Evolutionary conservation across 2,888 invertebrate species (phyloP), one percentile per base, ranked within the genome.

Genomic region (Bombylius discolor): DNA sequence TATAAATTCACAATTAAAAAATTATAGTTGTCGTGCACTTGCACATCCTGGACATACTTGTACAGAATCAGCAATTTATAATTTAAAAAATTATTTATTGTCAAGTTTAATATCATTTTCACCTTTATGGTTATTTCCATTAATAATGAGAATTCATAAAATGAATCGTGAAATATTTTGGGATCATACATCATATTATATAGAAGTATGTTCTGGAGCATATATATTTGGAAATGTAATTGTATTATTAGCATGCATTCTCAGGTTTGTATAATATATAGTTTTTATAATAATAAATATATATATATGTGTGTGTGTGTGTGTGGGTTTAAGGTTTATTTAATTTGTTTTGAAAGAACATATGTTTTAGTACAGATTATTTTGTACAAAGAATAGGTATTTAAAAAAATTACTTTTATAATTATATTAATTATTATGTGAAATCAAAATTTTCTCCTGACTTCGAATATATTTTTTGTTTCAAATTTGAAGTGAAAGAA

Each of bases 101-200:
- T 65, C 66, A 11, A 66, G 64, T 59, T 46, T 60, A 0, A 66
- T 66, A 54, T 67, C 64, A 42, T 68, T 66, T 59, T 33, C 36
- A 5, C 50, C 53, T 3, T 53, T n/a, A 31, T 57, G 57, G 57
- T 57, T 48, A n/a, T 36, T 46, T 45, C 34, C 31, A 36, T 33
- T 55, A 6, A 7, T 50, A 7, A 53, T 48, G 51, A 57, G 36
- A 45, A 5, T 53, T 9, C 48, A 49, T 45, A 44, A 36, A n/a
- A 12, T 47, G 5, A 32, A 53, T 42, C n/a, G 42, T 23, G 36
- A 53, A 46, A 7, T 42, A 7, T 7, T 53, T 11, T 39, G 31
- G 31, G 13, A 51, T 23, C 14, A 36, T 5, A 9, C 53, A 0
- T 14, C 14, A 4, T 46, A 42, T 45, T 56, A 36, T 34, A n/a